Percentiles rank a stretch among this genome's conserved stretches.
Conservation (phyloP, 2,113 vertebrate species). For the Gadus chalcogrammus region DNA sequence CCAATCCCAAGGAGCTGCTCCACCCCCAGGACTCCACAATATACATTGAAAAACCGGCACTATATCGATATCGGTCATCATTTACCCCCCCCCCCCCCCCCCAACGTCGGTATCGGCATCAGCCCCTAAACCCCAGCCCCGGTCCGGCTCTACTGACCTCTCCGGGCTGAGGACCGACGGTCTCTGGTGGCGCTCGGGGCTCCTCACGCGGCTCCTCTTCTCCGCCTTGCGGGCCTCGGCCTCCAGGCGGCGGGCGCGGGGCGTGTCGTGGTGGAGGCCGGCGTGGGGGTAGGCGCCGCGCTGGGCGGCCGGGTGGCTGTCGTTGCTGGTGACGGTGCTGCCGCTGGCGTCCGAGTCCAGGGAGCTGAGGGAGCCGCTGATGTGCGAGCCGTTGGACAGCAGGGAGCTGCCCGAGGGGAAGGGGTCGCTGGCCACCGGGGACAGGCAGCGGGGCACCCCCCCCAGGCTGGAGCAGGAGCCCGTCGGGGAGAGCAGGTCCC, state of each 20-base stretch:
- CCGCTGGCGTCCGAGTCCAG: constrained; percentile 78
- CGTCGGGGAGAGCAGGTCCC: constrained; percentile 69
- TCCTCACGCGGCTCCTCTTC: constrained; percentile 69
- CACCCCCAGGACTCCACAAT: too few species aligned
- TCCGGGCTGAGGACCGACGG: constrained; percentile 71
- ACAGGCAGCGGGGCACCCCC: constrained; percentile 72
- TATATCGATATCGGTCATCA: too few species aligned
- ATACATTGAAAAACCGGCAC: too few species aligned
- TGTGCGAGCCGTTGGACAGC: constrained; percentile 80
- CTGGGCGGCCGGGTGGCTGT: constrained; percentile 64
- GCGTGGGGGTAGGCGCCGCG: constrained; percentile 30
- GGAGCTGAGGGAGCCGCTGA: constrained; percentile 79
- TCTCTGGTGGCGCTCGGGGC: constrained; percentile 66
- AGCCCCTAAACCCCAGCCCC: too few species aligned
- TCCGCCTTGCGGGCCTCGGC: constrained; percentile 69
- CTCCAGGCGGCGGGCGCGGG: constrained; percentile 62
- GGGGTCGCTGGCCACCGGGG: constrained; percentile 75
- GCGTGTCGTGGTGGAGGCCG: constrained; percentile 49
- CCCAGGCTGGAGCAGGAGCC: constrained; percentile 75
- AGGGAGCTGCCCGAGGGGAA: constrained; percentile 78
- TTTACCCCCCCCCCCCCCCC: too few species aligned
- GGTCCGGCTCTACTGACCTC: constrained; percentile 32
- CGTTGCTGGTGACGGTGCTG: constrained; percentile 74
- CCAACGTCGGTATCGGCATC: too few species aligned
- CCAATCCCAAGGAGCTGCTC: too few species aligned